Evolutionary conservation across 2,888 invertebrate genomes (phyloP).

Genomic region (Himalopsyche kuldschensis): DNA sequence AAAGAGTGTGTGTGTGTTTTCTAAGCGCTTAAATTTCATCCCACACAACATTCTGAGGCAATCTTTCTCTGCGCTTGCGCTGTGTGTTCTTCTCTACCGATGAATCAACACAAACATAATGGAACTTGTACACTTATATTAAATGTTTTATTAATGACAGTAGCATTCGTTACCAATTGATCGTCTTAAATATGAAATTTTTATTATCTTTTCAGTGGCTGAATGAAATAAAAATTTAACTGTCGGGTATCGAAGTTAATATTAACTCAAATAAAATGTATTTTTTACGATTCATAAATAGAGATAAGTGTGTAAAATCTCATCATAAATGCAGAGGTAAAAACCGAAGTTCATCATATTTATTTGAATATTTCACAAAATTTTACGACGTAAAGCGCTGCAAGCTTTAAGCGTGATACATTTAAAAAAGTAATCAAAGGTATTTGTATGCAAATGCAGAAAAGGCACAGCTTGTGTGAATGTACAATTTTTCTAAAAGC

Average conservation of each 20-base stretch:
- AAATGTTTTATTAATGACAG: too few species aligned
- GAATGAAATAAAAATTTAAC: not conserved
- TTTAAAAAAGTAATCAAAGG: not conserved
- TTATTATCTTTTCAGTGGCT: not conserved
- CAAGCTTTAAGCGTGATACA: not conserved
- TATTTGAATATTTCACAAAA: not conserved
- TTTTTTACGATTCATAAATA: not conserved
- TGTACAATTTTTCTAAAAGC: not conserved
- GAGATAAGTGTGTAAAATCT: not conserved
- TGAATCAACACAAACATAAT: too few species aligned
- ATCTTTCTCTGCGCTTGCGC: too few species aligned
- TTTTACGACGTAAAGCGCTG: not conserved
- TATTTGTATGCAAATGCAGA: not conserved
- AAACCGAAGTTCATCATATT: not conserved
- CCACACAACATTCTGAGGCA: too few species aligned
- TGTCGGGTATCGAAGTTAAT: not conserved
- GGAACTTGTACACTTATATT: too few species aligned
- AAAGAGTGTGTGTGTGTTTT: too few species aligned
- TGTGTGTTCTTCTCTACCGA: too few species aligned
- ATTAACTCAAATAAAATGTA: not conserved
- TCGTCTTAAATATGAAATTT: not conserved
- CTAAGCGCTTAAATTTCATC: too few species aligned
- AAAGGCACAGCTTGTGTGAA: not conserved
- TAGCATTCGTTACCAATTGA: too few species aligned
- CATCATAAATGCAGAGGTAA: not conserved